These are phyloP conservation scores for Strigops habroptila DNA, from an alignment of 2,113 vertebrate species.

Conservation along the genomic window DNA sequence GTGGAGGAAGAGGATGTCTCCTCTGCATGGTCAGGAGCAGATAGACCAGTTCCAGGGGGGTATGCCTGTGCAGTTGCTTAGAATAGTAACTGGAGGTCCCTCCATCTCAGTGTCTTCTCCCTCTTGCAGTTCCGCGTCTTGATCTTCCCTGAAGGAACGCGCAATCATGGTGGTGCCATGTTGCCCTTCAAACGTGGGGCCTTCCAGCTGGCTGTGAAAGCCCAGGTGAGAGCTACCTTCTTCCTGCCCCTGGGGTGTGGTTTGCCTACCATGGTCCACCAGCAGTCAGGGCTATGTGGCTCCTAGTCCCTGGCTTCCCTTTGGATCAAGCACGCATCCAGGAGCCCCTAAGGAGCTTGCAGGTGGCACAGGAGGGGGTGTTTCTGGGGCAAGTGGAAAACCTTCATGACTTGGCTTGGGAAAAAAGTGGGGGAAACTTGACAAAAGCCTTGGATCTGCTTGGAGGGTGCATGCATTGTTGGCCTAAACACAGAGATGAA, in stretches of 20 bases:
- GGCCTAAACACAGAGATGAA: not conserved
- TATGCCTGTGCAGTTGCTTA: not conserved
- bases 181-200: slow-evolving; percentile 79
- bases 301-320: not conserved
- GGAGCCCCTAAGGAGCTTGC: not conserved
- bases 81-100: not conserved
- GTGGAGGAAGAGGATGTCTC: not conserved
- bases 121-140: slow-evolving; percentile 68
- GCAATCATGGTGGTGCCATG: slow-evolving; percentile 73
- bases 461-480: not conserved
- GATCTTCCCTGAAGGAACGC: slow-evolving; percentile 80
- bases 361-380: not conserved
- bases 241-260: not conserved
- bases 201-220: slow-evolving; percentile 79
- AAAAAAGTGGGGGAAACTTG: not conserved
- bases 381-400: not conserved
- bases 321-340: not conserved
- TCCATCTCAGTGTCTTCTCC: not conserved
- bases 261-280: not conserved
- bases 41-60: not conserved
- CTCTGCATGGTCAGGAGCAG: not conserved
- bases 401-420: not conserved
- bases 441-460: not conserved
- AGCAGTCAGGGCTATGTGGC: not conserved
- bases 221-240: slow-evolving; percentile 69